These are phyloP conservation scores for Onthophagus sagittarius DNA, from an alignment of 2,888 invertebrate genomes.

Conservation along the genomic window DNA sequence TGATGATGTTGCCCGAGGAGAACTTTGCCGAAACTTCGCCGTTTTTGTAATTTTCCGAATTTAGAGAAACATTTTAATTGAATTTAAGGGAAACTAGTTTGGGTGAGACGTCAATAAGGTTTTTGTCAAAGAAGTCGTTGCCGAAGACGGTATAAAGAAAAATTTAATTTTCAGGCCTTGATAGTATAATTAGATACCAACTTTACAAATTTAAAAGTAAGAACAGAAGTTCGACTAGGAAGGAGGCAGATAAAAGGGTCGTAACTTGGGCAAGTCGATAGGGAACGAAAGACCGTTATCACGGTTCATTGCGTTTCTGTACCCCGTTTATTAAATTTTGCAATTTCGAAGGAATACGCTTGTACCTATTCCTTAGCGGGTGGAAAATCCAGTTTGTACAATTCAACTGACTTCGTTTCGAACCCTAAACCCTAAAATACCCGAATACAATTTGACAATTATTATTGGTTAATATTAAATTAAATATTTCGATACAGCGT, in stretches of 20 bases:
- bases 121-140: neutral
- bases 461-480: neutral
- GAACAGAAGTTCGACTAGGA: conserved; percentile 18
- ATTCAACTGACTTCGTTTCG: conserved; percentile 15
- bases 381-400: conserved; percentile 26
- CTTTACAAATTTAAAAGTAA: conserved; percentile 21
- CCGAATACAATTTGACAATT: neutral
- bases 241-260: neutral
- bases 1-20: neutral
- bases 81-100: neutral
- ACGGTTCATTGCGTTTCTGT: conserved; percentile 35
- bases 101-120: neutral
- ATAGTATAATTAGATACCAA: neutral
- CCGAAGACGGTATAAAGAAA: neutral
- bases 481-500: no score
- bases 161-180: neutral
- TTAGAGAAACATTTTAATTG: neutral
- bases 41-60: neutral
- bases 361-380: conserved; percentile 21
- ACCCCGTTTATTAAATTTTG: conserved; percentile 36
- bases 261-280: conserved; percentile 20
- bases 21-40: neutral
- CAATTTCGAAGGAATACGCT: conserved; percentile 28
- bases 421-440: neutral
- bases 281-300: conserved; percentile 32